These are phyloP conservation scores for Petromus typicus DNA, from an alignment of 2,113 vertebrate species.

Conservation along the genomic window DNA sequence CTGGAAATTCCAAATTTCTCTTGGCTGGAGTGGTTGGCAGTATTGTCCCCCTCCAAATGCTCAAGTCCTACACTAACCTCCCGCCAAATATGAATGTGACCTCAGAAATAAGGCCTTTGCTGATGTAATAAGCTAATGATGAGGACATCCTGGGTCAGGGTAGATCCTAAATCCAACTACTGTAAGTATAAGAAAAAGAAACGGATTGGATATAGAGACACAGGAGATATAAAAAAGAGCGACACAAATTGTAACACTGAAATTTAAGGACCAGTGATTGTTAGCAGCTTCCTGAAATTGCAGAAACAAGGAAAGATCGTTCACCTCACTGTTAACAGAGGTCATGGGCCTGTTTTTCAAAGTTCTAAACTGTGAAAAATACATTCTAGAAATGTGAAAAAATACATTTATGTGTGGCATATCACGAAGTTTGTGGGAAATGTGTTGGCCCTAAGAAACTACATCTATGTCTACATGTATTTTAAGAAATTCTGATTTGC, in stretches of 20 bases:
- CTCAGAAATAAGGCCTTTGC: background rate
- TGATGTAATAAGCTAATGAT: background rate
- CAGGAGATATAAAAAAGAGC: background rate
- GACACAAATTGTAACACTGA: background rate
- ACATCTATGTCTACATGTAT: background rate
- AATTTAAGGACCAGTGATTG: background rate
- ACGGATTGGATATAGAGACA: background rate
- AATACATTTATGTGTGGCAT: background rate
- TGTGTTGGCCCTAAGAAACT: background rate
- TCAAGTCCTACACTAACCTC: background rate
- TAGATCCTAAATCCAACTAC: background rate
- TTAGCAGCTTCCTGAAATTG: background rate
- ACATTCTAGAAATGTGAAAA: background rate
- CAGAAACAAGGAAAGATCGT: background rate
- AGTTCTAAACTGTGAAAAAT: background rate
- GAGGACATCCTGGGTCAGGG: background rate
- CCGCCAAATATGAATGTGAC: background rate
- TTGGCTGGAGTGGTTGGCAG: background rate
- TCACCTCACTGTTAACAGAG: background rate
- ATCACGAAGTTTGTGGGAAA: background rate
- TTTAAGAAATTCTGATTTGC: constrained; percentile 27
- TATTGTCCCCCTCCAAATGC: background rate
- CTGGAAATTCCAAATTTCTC: background rate
- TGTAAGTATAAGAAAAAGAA: background rate
- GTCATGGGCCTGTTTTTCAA: background rate